Evolutionary conservation across 2,888 invertebrate species (phyloP), one percentile per base, ranked within the genome.

Genomic region (Conus canariensis): DNA sequence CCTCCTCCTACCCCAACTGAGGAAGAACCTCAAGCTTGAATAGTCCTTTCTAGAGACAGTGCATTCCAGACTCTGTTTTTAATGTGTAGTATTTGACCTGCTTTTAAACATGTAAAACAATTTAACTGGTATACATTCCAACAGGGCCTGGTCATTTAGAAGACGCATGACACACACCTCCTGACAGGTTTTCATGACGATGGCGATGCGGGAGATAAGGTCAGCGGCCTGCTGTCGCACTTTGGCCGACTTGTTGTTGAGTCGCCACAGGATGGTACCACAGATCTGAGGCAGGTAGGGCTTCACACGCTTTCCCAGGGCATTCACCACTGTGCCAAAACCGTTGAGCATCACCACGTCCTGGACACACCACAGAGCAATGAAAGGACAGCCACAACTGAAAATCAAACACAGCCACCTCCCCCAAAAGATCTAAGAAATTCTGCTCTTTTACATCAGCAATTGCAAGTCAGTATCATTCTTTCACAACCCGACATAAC

Each of bases 261-360:
- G 97, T 92, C 99, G 97, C 99, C 99, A 99, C 88, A 99, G 97
- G 95, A 99, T 99, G 2, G 99, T 99, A 97, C 99, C 99, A 96
- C 99, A 99, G 95, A 99, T 99, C 97, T 99, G 99, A 0, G 99
- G 99, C 94, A 99, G 97, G 96, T 99, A 99, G 0, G 99, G 98
- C 96, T 99, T 99, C 9, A 99, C 99, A 77, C 99, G 97, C 96
- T 99, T 99, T 12, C 99, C 99, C 90, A 99, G 97, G 93, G 99
- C 99, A 96, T 99, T 99, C 16, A 99, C 99, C 92, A 99, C 99
- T 0, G 99, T 99, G 90, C 99, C 99, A 96, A 99, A 99, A 80
- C 99, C 99, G 96, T 99, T 99, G 94, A 99, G 97, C 99, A 99
- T 99, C 3, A 99, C 99, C 22, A 99, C 99, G 96, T 99, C 99